Evolutionary conservation across 2,113 vertebrate genomes (phyloP), one percentile per base, ranked within the genome.

Genomic region (Halcyon senegalensis): DNA sequence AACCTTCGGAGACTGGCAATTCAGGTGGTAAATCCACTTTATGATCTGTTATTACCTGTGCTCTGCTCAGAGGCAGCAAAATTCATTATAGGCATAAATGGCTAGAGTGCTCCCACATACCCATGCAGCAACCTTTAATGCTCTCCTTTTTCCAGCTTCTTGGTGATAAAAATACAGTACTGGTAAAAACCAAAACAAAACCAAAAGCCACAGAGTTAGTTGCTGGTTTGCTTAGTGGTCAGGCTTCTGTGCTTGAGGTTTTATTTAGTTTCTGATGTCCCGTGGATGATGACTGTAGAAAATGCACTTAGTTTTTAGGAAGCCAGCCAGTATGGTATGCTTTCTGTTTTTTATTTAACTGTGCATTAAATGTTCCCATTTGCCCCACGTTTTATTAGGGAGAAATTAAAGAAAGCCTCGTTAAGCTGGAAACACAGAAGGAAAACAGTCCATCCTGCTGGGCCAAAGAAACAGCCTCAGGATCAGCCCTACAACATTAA

Each of bases 351-450:
- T 88, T 83, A 87, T 96, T 95, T 91, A 90, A 68, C n/a, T 33
- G 60, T 1, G 7, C 80, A 15, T 90, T 84, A 92, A 92, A 84
- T 3, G 68, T 37, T 94, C 87, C 90, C 87, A 92, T 93, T 91
- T 96, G 90, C 88, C 84, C 84, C 35, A 24, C 1, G 81, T 96
- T 97, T 96, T 93, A 96, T 91, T 82, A 82, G 59, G 58, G 35
- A 97, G 69, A 93, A 96, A 94, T 95, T 97, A 64, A 95, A 89
- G 87, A 43, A 50, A 85, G 75, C 70, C 84, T 95, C 4, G 35
- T 94, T 93, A 90, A 94, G 81, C 74, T 2, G 11, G 74, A 86
- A 80, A 70, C 19, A 56, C 2, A 4, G 60, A 90, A 91, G 62
- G 53, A 72, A 90, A 82, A 7, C 81, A 39, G 86, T 73, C 86